phyloP scores from a whole-genome alignment of 2,888 invertebrate species.

The Tetragonula carbonaria region DNA sequence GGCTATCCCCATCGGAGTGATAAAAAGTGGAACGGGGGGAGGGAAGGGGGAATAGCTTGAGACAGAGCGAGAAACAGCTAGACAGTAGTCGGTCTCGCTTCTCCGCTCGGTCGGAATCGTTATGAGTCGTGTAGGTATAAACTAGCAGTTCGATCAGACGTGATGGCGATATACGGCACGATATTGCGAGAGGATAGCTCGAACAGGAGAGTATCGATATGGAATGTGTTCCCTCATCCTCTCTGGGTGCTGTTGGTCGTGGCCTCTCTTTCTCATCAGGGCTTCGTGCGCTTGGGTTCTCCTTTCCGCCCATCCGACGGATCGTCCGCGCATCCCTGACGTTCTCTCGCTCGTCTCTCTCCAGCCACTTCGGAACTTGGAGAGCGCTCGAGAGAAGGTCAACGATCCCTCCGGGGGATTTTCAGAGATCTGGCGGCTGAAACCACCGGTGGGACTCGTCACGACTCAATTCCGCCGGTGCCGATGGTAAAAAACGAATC shows the following conservation, averaged over 20 bases:
- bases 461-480: constrained; percentile 68
- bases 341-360: not conserved
- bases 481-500: constrained; percentile 64
- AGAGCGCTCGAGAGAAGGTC: constrained; percentile 69
- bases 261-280: not conserved
- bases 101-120: constrained; percentile 64
- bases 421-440: constrained; percentile 71
- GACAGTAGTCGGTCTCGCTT: constrained; percentile 30
- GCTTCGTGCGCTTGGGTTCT: not conserved
- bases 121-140: constrained; percentile 71
- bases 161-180: constrained; percentile 71
- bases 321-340: not conserved
- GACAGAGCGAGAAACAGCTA: not conserved
- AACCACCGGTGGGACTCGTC: constrained; percentile 72
- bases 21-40: not conserved
- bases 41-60: not conserved
- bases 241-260: not conserved
- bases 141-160: constrained; percentile 73
- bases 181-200: constrained; percentile 72
- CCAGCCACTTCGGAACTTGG: constrained; percentile 65
- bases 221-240: constrained; percentile 60
- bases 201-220: constrained; percentile 70
- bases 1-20: not conserved
- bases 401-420: constrained; percentile 73
- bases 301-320: no score